Percentiles rank a stretch among this genome's conserved stretches.
phyloP scores from a whole-genome alignment of 1,140 invertebrate genomes.

The Drosophila sp. region DNA sequence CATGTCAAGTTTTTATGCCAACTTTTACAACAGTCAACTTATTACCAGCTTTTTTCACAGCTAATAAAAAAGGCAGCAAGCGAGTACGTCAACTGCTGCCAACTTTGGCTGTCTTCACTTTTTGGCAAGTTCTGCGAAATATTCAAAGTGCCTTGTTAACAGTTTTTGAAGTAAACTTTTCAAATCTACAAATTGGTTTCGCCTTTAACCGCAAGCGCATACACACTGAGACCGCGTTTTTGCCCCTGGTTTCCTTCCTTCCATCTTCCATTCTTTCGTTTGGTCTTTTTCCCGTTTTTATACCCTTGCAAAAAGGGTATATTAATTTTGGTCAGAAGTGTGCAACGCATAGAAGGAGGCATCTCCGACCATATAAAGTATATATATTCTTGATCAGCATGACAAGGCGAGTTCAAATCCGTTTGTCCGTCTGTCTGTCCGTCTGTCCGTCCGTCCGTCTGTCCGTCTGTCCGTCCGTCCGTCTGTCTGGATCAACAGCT shows the following conservation, averaged over 20 bases:
- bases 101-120: constrained; percentile 34
- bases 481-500: too few relatives aligned
- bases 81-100: constrained; percentile 24
- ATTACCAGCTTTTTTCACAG: constrained; percentile 51
- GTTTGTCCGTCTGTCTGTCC: too few relatives aligned
- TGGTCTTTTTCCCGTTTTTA: background rate
- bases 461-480: too few relatives aligned
- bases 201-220: constrained; percentile 67
- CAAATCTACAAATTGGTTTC: constrained; percentile 81
- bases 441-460: too few relatives aligned
- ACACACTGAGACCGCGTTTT: constrained; percentile 53
- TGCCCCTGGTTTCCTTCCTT: background rate
- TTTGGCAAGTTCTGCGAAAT: constrained; percentile 29
- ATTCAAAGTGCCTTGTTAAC: constrained; percentile 79
- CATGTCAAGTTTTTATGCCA: constrained; percentile 12
- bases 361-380: too few relatives aligned
- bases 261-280: constrained; percentile 6
- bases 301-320: too few relatives aligned
- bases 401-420: too few relatives aligned
- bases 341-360: too few relatives aligned
- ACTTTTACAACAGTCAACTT: constrained; percentile 43
- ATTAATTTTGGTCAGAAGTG: too few relatives aligned
- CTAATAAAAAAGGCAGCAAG: constrained; percentile 44
- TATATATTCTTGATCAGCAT: too few relatives aligned
- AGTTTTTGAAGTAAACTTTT: constrained; percentile 70